A percentile compares a stretch with the other conserved stretches of the same genome.
Conservation (phyloP, 2,113 vertebrate genomes). For the Ramphastos sulfuratus region DNA sequence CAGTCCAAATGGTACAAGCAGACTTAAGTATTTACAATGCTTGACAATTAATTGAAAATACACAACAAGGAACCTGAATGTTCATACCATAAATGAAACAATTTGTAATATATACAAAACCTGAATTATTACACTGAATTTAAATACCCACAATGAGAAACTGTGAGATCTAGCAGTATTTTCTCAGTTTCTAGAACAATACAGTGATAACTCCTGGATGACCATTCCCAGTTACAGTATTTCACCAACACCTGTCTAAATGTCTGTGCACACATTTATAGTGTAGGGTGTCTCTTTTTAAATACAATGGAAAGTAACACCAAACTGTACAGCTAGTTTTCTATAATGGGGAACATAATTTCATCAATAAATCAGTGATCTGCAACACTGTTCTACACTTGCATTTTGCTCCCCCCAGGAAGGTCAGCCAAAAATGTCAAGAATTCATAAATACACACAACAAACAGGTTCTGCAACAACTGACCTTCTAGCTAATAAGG, state of each 20-base stretch:
- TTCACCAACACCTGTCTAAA: not conserved
- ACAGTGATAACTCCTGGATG: not conserved
- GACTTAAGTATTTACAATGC: not conserved
- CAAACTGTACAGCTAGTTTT: not conserved
- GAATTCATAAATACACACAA: constrained; percentile 27
- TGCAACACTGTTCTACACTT: not conserved
- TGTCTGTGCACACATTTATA: not conserved
- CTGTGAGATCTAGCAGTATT: not conserved
- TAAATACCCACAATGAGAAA: not conserved
- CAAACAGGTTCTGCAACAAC: constrained; percentile 29
- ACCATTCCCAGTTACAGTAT: not conserved
- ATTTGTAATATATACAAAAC: not conserved
- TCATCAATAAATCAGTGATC: not conserved
- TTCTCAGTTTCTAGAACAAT: not conserved
- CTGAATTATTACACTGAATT: not conserved
- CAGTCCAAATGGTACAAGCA: not conserved
- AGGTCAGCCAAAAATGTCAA: constrained; percentile 31
- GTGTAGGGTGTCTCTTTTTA: not conserved
- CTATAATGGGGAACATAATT: not conserved
- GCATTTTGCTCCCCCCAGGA: not conserved
- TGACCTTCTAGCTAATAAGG: constrained; percentile 12
- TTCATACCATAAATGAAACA: not conserved
- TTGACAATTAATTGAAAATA: not conserved
- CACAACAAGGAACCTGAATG: not conserved
- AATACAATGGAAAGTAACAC: not conserved